These are phyloP conservation scores for Stigmatopora argus DNA, from an alignment of 2,113 vertebrate species.

Conservation along the genomic window DNA sequence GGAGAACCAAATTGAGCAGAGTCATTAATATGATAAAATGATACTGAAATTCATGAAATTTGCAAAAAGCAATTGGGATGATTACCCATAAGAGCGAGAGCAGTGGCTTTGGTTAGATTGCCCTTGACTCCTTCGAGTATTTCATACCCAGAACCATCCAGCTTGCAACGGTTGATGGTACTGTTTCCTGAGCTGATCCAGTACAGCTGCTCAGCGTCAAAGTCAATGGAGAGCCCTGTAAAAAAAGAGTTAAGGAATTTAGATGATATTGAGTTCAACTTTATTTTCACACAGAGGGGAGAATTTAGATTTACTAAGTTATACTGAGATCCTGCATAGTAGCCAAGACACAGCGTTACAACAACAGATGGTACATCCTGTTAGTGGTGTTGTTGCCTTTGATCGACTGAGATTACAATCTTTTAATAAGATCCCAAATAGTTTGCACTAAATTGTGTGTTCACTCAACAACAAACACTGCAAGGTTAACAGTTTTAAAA, in stretches of 20 bases:
- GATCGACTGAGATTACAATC: background rate
- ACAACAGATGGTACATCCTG: background rate
- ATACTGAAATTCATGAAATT: background rate
- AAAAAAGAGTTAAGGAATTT: background rate
- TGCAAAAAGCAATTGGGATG: background rate
- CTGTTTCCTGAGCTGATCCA: conserved; percentile 94
- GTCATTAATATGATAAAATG: background rate
- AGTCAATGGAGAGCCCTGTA: conserved; percentile 88
- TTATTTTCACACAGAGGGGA: background rate
- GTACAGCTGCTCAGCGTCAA: conserved; percentile 81
- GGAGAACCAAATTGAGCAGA: background rate
- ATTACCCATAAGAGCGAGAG: conserved; percentile 93
- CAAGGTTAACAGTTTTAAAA: too few relatives aligned
- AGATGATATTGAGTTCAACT: background rate
- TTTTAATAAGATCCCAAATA: background rate
- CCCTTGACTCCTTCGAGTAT: conserved; percentile 74
- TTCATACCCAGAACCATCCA: conserved; percentile 83
- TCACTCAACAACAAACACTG: background rate
- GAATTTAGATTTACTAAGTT: background rate
- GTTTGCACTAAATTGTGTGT: background rate
- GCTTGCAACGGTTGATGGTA: conserved; percentile 85
- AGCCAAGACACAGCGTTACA: background rate
- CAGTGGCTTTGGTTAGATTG: conserved; percentile 87
- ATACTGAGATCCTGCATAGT: background rate
- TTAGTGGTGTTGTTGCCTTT: background rate